A percentile compares a stretch with the other conserved stretches of the same genome.
These are phyloP conservation scores for Euphonia xanthogaster DNA, from an alignment of 2,797 vertebrate genomes.

Conservation along the genomic window DNA sequence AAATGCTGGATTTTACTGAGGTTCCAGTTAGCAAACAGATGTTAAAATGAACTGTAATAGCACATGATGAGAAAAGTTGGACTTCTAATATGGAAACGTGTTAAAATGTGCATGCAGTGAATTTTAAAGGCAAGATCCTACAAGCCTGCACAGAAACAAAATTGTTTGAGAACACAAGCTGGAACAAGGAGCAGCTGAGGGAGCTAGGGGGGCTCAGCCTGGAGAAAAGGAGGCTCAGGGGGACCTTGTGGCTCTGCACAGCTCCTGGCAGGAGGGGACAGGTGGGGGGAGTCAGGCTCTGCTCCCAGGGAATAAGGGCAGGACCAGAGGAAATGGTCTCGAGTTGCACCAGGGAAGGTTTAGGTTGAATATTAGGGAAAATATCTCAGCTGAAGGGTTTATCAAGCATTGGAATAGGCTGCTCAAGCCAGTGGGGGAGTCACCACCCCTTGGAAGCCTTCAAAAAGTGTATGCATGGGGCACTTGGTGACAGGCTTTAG, in stretches of 20 bases:
- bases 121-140: background rate
- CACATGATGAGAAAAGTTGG: background rate
- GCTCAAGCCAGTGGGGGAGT: background rate
- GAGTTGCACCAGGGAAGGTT: background rate
- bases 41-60: background rate
- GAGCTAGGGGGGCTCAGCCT: background rate
- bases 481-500: background rate
- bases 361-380: background rate
- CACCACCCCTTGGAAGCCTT: background rate
- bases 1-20: background rate
- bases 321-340: background rate
- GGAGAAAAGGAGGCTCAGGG: background rate
- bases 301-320: background rate
- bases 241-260: background rate
- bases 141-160: background rate
- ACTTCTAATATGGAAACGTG: background rate
- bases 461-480: background rate
- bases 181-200: background rate
- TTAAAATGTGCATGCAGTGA: background rate
- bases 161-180: background rate
- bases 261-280: background rate
- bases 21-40: conserved; percentile 17
- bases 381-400: background rate
- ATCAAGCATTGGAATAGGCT: background rate
- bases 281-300: too few relatives aligned